Base-by-base conservation (phyloP, 2,797 vertebrate species). In the Muscicapa comitata region DNA sequence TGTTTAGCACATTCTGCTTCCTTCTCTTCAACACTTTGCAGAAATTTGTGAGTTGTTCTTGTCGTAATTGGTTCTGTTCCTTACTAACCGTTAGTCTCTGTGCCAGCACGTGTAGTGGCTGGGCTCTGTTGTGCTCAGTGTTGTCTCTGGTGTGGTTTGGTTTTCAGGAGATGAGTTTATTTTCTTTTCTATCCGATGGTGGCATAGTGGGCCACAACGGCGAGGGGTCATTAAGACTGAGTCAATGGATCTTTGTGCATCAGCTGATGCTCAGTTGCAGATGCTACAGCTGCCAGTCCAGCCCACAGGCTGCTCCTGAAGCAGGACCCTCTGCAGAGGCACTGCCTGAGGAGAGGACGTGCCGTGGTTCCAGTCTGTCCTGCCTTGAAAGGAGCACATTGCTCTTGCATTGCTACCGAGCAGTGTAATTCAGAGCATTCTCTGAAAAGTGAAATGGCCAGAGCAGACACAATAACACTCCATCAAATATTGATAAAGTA, bases 401-500 rank as follows among this genome's bases (percentile, higher is more conserved):
- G 50, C 76, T 78, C 12, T 61, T 42, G 19, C 17, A 3, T 20
- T 85, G 83, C 53, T 62, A 3, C 12, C 2, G 3, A 88, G 71
- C 72, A 83, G n/a, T 2, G 2, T 21, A 50, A 88, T 82, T 87
- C 81, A 86, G 62, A 92, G 72, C 68, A 10, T 72, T 68, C 37
- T 74, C 43, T 62, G 89, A 86, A 83, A 93, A 96, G 50, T 61
- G 50, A 38, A 93, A 65, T 88, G 93, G 92, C 54, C 95, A 91
- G 82, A 94, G 65, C 71, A 93, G 67, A 38, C 67, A 55, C 81
- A 75, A 25, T 70, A 95, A 72, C 79, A 81, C 50, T 55, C 81
- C 59, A 96, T 95, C 84, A 96, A 97, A 94, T 95, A 96, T 95
- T 93, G 89, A 96, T 95, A 73, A 89, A 91, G 73, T 28, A 83